Evolutionary conservation across 2,888 invertebrate species (phyloP), one percentile per base, ranked within the genome.

Genomic region (Anthoptus insignis): DNA sequence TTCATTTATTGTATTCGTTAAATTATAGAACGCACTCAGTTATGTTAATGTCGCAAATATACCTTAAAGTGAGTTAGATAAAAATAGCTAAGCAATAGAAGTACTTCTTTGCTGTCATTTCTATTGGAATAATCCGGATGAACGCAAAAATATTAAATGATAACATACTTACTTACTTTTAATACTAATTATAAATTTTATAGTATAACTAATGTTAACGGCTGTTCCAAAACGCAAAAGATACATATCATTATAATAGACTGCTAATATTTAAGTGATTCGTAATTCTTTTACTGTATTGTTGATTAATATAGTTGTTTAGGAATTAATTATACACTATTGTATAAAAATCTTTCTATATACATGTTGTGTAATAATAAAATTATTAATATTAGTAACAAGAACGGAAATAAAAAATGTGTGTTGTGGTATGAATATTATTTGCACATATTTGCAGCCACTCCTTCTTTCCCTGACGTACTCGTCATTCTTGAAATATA

Each of bases 161-260:
- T 52, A 39, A 39, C 4, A 56, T 22, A 56, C 19, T 42, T 63
- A 56, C 22, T 47, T 63, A 27, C 3, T 49, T 50, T 32, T 42
- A 52, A 32, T n/a, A 32, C 14, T 52, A 32, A 32, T 13, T 52
- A 39, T 58, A 39, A 45, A 63, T 56, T 42, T 54, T 37, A 45
- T 29, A 70, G 64, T 71, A 74, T 81, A 76, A 64, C 39, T 82
- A 83, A 84, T 72, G 76, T 80, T 82, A 83, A 84, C 74, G 89
- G 92, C 92, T 92, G 92, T 92, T 93, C 91, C 89, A 90, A 91
- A 89, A 84, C 85, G 91, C 87, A 93, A 93, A 88, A 81, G 87
- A 93, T 91, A 93, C 92, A 93, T 93, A 93, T 93, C 93, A 93
- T 89, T 90, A 90, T 76, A 86, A 92, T 92, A 93, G 93, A 93